phyloP scores from a whole-genome alignment of 2,113 vertebrate genomes.

The Crotophaga sulcirostris region DNA sequence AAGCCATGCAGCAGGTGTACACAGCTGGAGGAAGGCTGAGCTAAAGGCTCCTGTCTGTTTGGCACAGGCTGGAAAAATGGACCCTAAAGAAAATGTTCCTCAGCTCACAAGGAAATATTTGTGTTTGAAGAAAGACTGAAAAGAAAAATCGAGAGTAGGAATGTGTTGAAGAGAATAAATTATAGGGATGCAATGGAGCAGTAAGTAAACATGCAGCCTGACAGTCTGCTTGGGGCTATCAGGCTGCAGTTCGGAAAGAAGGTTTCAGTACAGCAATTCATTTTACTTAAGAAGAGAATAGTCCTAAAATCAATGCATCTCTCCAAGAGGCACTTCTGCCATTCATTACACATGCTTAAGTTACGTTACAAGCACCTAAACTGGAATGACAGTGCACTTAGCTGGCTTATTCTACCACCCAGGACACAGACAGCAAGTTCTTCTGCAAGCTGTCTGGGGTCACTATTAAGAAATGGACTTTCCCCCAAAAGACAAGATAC shows the following conservation, averaged over 20 bases:
- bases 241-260: neutral
- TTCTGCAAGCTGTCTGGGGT: neutral
- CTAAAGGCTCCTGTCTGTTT: neutral
- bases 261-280: neutral
- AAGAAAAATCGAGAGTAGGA: neutral
- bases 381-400: neutral
- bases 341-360: neutral
- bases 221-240: neutral
- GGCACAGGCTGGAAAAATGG: neutral
- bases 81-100: neutral
- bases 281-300: neutral
- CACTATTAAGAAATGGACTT: neutral
- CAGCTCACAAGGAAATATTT: neutral
- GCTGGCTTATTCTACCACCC: neutral
- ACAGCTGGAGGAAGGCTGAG: neutral
- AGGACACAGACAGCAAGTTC: rapidly evolving
- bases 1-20: rapidly evolving
- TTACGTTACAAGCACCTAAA: neutral
- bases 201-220: neutral
- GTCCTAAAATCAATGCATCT: neutral
- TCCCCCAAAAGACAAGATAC: rapidly evolving
- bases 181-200: neutral
- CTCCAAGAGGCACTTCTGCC: neutral
- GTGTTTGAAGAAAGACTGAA: neutral
- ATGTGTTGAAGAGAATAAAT: neutral